Base-by-base conservation (phyloP, 2,888 invertebrate genomes). In the Cephus nigrinus region DNA sequence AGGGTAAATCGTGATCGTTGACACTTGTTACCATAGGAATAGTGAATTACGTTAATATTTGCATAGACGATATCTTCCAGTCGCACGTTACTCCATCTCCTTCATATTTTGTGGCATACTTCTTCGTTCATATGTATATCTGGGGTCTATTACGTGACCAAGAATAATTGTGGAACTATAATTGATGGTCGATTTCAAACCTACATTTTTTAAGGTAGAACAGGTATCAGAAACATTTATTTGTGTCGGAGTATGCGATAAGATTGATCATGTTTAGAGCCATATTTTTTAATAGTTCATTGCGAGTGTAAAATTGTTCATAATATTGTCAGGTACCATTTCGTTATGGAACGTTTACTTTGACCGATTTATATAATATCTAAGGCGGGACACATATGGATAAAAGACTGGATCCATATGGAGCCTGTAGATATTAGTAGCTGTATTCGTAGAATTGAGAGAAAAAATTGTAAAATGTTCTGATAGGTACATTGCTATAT, bases 31-130 rank as follows among this genome's bases (percentile, higher is more conserved):
- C 73, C 79, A 80, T 82, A 73, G 69, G 72, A 82, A 80, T 81
- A 30, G 78, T 79, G 79, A 35, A 23, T 69, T 74, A 73, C 77
- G 77, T 81, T 78, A 81, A 82, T 82, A 82, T 82, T 82, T 82
- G 79, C 77, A 73, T 77, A 75, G 75, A 40, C 77, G 74, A 76
- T 78, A 74, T 73, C 72, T 23, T 76, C 11, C 11, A n/a, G 69
- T n/a, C 11, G 3, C 31, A 34, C 30, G 71, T 15, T 71, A 5
- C 12, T 32, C 31, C 31, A 15, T 31, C 30, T 11, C 71, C 11
- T 30, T 55, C 12, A n/a, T 69, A 34, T 75, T 69, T 69, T 3
- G 30, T 34, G 75, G 32, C n/a, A 23, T 68, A 11, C 3, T 31
- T 68, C 5, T 12, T 69, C 34, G 9, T 23, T 2, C 23, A 23